Evolutionary conservation across 2,113 vertebrate species (phyloP).

Genomic region (Maccullochella peelii): DNA sequence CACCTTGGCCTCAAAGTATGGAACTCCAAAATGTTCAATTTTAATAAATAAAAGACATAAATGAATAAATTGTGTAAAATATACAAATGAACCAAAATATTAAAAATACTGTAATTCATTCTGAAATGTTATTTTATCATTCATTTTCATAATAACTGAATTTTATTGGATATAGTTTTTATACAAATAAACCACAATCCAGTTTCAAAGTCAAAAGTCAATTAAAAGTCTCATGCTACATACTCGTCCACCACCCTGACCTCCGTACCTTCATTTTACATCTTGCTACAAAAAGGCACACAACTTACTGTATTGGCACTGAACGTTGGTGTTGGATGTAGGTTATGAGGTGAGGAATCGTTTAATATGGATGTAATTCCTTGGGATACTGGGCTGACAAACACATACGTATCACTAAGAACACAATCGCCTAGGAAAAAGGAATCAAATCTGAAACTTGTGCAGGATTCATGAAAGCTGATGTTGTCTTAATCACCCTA

Average conservation of each 20-base stretch:
- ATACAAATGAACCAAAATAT: no score
- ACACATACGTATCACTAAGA: neutral
- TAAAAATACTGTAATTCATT: neutral
- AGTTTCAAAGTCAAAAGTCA: neutral
- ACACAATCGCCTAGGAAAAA: neutral
- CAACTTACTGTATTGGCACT: neutral
- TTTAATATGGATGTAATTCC: neutral
- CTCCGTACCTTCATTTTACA: neutral
- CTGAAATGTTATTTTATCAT: no score
- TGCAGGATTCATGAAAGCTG: neutral
- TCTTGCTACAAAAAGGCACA: neutral
- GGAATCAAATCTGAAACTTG: neutral
- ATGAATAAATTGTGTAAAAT: no score
- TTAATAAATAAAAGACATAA: no score
- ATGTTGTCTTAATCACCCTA: neutral
- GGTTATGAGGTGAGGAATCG: neutral
- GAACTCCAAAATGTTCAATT: neutral
- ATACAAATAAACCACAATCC: neutral
- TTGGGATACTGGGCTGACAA: neutral
- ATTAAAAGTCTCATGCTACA: no score
- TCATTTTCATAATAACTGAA: neutral
- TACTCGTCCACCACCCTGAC: neutral
- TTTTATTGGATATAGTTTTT: no score
- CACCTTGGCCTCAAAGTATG: neutral
- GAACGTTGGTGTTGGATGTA: neutral